These are phyloP conservation scores for Idaea straminata DNA, from an alignment of 2,888 invertebrate genomes.

Conservation along the genomic window DNA sequence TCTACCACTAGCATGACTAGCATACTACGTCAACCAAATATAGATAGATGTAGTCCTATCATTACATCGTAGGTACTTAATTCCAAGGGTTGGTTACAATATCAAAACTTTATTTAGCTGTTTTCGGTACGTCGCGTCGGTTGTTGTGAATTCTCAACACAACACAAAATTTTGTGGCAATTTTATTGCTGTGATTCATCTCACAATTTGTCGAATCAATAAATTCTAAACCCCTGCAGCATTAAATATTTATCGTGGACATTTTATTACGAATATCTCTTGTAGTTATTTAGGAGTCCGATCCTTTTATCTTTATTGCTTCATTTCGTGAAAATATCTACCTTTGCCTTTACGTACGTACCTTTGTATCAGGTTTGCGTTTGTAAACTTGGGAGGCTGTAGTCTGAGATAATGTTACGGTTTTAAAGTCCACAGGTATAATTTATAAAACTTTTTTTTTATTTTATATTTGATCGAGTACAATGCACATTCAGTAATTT, in stretches of 20 bases:
- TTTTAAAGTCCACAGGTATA: no score
- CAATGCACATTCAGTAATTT: no score
- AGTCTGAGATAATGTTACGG: no score
- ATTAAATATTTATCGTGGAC: not conserved
- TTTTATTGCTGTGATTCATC: not conserved
- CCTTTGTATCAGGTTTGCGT: not conserved
- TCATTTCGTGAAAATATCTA: slow-evolving; percentile 7
- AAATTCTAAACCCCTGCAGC: not conserved
- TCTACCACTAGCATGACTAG: no score
- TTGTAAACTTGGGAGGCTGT: not conserved
- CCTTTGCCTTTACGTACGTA: slow-evolving; percentile 5
- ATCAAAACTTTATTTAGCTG: no score
- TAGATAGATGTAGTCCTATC: no score
- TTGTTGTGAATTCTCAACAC: not conserved
- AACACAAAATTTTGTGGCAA: not conserved
- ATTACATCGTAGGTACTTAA: no score
- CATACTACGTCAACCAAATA: no score
- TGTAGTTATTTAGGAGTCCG: slow-evolving; percentile 3
- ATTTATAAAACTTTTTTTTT: no score
- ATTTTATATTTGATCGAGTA: no score
- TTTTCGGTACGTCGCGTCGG: not conserved
- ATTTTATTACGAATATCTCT: not conserved
- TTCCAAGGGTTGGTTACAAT: no score
- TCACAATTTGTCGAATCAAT: not conserved
- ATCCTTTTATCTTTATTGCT: slow-evolving; percentile 11